Conservation (phyloP, 2,113 vertebrate genomes). For the Proteles cristata region DNA sequence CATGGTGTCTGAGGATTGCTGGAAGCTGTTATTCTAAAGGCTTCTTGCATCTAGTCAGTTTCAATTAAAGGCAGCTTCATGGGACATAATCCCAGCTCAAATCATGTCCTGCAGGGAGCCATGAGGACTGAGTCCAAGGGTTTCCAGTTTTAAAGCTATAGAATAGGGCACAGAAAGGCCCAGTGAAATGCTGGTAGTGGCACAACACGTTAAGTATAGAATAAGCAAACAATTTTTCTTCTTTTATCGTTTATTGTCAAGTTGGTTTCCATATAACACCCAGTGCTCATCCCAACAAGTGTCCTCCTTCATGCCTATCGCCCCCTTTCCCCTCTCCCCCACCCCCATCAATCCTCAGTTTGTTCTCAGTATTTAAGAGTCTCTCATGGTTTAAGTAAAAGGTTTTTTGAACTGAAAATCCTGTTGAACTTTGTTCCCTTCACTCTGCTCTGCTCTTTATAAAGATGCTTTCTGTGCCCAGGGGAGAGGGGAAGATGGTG, state of each 20-base stretch:
- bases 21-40: neutral
- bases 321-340: too few species aligned
- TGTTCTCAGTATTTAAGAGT: too few species aligned
- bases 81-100: neutral
- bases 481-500: neutral
- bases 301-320: too few species aligned
- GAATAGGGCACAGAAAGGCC: neutral
- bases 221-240: neutral
- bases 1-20: neutral
- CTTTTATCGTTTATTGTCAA: too few species aligned
- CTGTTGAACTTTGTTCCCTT: neutral
- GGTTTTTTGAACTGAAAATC: neutral
- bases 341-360: too few species aligned
- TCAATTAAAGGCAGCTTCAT: neutral
- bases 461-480: neutral
- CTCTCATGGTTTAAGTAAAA: neutral
- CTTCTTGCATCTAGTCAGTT: neutral
- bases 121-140: neutral
- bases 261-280: too few species aligned
- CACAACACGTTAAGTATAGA: neutral
- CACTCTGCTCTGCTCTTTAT: neutral
- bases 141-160: neutral
- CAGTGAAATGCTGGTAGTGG: slow-evolving; percentile 16
- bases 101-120: neutral
- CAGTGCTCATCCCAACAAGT: too few species aligned